Base-by-base conservation (phyloP, 2,797 vertebrate genomes). In the Oryzias dopingdopingensis region DNA sequence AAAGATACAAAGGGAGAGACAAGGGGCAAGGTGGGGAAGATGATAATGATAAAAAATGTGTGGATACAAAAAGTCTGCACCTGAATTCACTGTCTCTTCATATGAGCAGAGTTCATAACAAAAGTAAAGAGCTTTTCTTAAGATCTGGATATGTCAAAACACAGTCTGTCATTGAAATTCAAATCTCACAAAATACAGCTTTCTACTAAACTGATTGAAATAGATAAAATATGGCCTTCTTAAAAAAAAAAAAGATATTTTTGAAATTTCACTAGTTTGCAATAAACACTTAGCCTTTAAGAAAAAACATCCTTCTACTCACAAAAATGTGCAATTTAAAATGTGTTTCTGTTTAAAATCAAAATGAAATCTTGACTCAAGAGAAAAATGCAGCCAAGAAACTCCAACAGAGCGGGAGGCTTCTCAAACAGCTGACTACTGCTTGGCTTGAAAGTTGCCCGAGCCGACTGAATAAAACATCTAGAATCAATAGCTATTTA, bases 401-500 rank as follows among this genome's bases (percentile, higher is more conserved):
- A 49, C 48, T 52, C 24, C 45, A 45, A 52, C 46, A 5, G 67
- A 64, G 47, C 61, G 15, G 56, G 26, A 40, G 56, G 29, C 50
- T 60, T 50, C 15, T 59, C 60, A 76, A 85, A 84, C 86, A 72
- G 82, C 81, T 89, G 88, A 90, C 79, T 85, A 86, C 88, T 88
- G 79, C 69, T 79, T 59, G 82, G 90, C 84, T 86, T 82, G 84
- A 78, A 81, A 83, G 85, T 83, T 87, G 13, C 41, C 85, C 91
- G 85, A 86, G 88, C 88, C 80, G 74, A 29, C 71, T 90, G 91
- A 93, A 92, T 91, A 92, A 92, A 92, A 93, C 89, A 90, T 89
- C 79, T 87, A 89, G 89, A 93, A 94, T 94, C 92, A 91, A 92
- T 91, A 86, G 87, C 90, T 92, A 90, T 92, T 93, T 92, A 94